Conservation (phyloP, 1,140 invertebrate genomes). For the Bombus ignitus region DNA sequence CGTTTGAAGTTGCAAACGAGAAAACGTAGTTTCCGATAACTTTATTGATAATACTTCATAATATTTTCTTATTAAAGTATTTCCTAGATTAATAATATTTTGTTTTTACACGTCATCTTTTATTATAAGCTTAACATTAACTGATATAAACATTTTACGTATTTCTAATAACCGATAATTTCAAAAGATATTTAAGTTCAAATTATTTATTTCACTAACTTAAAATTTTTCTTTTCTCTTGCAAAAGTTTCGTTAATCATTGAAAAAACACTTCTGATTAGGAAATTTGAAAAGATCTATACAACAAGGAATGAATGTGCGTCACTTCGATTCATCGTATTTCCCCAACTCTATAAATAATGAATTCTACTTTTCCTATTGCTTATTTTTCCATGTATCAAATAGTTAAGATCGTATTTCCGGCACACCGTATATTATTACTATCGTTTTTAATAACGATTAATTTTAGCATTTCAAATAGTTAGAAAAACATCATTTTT, state of each 20-base stretch:
- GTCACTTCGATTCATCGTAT: constrained; percentile 11
- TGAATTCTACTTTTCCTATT: constrained; percentile 18
- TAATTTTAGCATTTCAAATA: background rate
- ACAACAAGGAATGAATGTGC: background rate
- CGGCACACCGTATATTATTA: background rate
- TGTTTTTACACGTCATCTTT: no score
- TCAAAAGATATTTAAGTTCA: no score
- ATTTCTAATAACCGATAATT: no score
- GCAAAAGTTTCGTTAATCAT: background rate
- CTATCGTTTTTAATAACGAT: background rate
- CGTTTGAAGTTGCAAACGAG: no score
- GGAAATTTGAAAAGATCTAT: background rate
- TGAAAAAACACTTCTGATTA: background rate
- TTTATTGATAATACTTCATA: no score
- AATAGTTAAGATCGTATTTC: background rate
- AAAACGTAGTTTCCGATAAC: no score
- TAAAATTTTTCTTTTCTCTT: background rate
- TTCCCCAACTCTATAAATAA: constrained; percentile 1
- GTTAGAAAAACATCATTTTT: background rate
- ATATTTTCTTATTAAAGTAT: no score
- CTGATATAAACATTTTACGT: no score
- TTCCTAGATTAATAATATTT: no score
- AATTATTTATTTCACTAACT: no score
- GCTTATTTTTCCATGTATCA: background rate
- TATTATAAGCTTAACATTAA: no score